Evolutionary conservation across 2,888 invertebrate species (phyloP).

Genomic region (Ptycholaimellus sp.): DNA sequence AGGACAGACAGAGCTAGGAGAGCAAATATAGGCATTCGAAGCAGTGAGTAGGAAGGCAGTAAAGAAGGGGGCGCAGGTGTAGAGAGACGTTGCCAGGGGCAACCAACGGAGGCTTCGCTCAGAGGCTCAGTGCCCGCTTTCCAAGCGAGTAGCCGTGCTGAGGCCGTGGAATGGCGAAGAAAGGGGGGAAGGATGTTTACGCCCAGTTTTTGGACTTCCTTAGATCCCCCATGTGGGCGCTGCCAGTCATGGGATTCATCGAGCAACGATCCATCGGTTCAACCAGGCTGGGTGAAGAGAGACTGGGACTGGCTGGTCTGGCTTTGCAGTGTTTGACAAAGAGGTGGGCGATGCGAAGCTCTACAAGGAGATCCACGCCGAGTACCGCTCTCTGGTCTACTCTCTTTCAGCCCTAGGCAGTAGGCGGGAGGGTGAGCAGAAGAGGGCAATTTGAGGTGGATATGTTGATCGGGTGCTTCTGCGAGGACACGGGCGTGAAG

Average conservation of each 20-base stretch:
- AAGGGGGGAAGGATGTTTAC: no score
- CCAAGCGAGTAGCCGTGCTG: no score
- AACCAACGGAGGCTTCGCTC: no score
- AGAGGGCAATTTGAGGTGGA: conserved; percentile 18
- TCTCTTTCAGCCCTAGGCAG: no score
- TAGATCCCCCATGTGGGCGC: conserved; percentile 25
- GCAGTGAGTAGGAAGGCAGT: no score
- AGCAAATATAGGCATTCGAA: no score
- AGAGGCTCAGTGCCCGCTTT: no score
- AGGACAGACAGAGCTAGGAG: no score
- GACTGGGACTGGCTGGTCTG: not conserved
- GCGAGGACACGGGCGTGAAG: conserved; percentile 21
- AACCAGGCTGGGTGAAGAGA: not conserved
- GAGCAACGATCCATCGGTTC: conserved; percentile 25
- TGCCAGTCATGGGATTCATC: conserved; percentile 26
- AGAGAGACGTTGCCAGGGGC: no score
- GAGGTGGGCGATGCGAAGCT: conserved; percentile 24
- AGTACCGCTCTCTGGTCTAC: conserved; percentile 27
- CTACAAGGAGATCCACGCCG: conserved; percentile 25
- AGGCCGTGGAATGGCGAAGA: no score
- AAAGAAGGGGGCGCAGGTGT: no score
- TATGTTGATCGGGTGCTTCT: conserved; percentile 23
- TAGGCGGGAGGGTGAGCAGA: no score
- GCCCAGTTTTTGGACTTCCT: conserved; percentile 26
- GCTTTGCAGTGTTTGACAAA: conserved; percentile 30